Evolutionary conservation across 2,113 vertebrate species (phyloP), one percentile per base, ranked within the genome.

Genomic region (Epinephelus lanceolatus): DNA sequence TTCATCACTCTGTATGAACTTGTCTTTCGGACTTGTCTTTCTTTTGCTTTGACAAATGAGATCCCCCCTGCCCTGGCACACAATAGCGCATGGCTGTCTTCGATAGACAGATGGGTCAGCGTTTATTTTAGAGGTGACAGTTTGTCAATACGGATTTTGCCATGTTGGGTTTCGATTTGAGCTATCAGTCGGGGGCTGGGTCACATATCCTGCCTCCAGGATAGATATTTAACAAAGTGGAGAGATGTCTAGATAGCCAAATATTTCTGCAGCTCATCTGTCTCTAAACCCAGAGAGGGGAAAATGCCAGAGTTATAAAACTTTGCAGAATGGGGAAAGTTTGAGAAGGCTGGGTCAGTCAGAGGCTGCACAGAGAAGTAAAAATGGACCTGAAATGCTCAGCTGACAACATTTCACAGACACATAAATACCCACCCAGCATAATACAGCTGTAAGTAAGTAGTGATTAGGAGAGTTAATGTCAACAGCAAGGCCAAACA

Each of bases 111-210:
- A 67, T 63, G 18, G 61, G n/a, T 30, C 49, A 62, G 37, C 10
- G 9, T 49, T 45, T 66, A 76, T 74, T 85, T 79, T n/a, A 66
- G 15, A 57, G 71, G 15, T 68, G 69, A 80, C 67, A 33, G 27
- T 63, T 76, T 61, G 60, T 83, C 71, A 68, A 57, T 76, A 47
- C n/a, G 27, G 55, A 67, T 68, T 71, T 77, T 66, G 66, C 23
- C 70, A 49, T 62, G 51, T 57, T 82, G 63, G 49, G 68, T 82
- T 86, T 78, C 15, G 19, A 87, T 69, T 40, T 18, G 9, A 53
- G 63, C 65, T 81, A 60, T 85, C 37, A 56, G 42, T 78, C 70
- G 37, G 53, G 53, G 47, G n/a, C 52, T 25, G 49, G 37, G 74
- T 59, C 59, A 75, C 37, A 67, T 30, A 27, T 23, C 2, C 23